Conservation (phyloP, 1,140 invertebrate genomes). For the Solen grandis region DNA sequence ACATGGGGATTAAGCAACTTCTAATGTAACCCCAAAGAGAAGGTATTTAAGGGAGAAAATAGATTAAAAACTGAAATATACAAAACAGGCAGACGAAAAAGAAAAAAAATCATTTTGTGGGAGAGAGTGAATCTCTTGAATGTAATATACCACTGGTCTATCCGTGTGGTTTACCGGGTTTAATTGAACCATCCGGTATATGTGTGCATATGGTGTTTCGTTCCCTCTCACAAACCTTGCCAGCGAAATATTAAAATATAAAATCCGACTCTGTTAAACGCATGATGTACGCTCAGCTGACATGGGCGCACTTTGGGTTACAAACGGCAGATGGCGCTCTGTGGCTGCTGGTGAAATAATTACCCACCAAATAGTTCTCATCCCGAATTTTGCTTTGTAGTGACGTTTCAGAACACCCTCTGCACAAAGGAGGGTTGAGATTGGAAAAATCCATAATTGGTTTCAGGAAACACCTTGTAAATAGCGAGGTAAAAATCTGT, state of each 20-base stretch:
- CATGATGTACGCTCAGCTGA: conserved; percentile 12
- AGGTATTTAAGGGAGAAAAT: too few relatives aligned
- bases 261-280: conserved; percentile 44
- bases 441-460: not conserved
- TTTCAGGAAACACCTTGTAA: not conserved
- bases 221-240: conserved; percentile 21
- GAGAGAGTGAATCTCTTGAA: too few relatives aligned
- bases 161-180: conserved; percentile 50
- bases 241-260: conserved; percentile 58
- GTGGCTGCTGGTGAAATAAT: conserved; percentile 47
- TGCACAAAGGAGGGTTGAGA: conserved; percentile 47
- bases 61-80: too few relatives aligned
- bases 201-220: conserved; percentile 49
- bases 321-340: conserved; percentile 40
- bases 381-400: conserved; percentile 48
- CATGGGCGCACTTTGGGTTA: conserved; percentile 35
- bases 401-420: conserved; percentile 27
- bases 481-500: not conserved
- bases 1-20: too few relatives aligned
- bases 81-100: too few relatives aligned
- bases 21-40: too few relatives aligned
- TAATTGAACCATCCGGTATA: conserved; percentile 55
- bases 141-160: too few relatives aligned
- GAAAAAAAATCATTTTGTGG: too few relatives aligned
- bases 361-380: conserved; percentile 21